Percentiles rank a stretch among this genome's conserved stretches.
phyloP scores from a whole-genome alignment of 2,113 vertebrate genomes.

The Lutjanus erythropterus region DNA sequence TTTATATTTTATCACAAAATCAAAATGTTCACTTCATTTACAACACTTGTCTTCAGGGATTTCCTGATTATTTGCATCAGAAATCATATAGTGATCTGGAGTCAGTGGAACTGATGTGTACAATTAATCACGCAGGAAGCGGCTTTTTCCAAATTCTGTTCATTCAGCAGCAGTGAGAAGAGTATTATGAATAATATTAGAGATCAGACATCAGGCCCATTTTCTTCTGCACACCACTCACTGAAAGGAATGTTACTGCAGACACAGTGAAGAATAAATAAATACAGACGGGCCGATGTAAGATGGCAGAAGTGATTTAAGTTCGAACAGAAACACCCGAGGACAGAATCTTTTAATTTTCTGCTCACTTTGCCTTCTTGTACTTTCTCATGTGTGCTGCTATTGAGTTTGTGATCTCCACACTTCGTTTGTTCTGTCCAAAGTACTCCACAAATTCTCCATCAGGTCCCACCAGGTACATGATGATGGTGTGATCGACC shows the following conservation, averaged over 20 bases:
- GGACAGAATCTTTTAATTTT: background rate
- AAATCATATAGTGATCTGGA: background rate
- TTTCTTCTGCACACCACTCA: background rate
- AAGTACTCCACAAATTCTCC: slow-evolving; percentile 94
- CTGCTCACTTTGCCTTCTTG: slow-evolving; percentile 75
- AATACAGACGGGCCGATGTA: slow-evolving; percentile 1
- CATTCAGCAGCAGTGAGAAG: background rate
- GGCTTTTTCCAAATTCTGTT: too few species aligned
- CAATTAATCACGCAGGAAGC: background rate
- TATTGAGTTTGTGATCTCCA: slow-evolving; percentile 89
- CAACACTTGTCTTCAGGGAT: background rate
- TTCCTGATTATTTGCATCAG: background rate
- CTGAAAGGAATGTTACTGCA: slow-evolving; percentile 3
- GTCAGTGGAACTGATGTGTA: background rate
- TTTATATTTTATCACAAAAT: slow-evolving; percentile 26
- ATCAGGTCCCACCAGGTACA: slow-evolving; percentile 96
- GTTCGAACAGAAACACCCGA: background rate
- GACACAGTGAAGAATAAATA: slow-evolving; percentile 6
- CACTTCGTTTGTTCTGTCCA: slow-evolving; percentile 93
- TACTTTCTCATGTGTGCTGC: slow-evolving; percentile 91
- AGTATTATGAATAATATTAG: background rate
- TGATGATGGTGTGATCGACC: slow-evolving; percentile 99
- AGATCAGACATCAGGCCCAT: background rate
- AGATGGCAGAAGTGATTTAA: background rate
- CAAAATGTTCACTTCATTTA: background rate